These are phyloP conservation scores for Nyctibius grandis DNA, from an alignment of 2,797 vertebrate species.

Conservation along the genomic window DNA sequence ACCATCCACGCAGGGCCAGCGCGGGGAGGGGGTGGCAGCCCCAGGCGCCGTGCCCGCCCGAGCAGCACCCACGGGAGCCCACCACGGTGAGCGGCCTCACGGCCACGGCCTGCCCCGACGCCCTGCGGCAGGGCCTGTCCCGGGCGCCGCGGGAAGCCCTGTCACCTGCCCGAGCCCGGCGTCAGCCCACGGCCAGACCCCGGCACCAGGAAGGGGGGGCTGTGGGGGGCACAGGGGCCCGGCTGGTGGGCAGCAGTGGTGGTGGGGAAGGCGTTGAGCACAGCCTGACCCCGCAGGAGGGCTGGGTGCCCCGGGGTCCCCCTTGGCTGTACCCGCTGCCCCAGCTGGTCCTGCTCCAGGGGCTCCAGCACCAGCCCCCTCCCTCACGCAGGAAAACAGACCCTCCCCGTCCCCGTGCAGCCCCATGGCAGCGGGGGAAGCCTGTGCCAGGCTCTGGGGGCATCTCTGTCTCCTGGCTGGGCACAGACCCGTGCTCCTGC, in stretches of 20 bases:
- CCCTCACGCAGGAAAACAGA: background rate
- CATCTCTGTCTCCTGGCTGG: background rate
- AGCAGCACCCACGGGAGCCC: background rate
- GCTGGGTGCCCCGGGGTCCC: too few relatives aligned
- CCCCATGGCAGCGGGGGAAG: fast-evolving
- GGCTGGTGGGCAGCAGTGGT: background rate
- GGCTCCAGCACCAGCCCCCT: background rate
- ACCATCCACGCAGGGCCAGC: background rate
- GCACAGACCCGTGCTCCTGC: background rate
- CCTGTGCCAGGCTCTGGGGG: background rate
- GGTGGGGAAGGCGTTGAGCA: background rate
- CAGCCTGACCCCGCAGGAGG: background rate
- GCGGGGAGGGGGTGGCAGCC: background rate
- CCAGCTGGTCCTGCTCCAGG: background rate
- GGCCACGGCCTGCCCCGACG: fast-evolving
- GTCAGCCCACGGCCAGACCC: background rate
- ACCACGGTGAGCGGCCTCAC: fast-evolving
- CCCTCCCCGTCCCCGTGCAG: background rate
- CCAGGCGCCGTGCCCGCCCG: background rate
- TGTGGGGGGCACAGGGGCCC: background rate
- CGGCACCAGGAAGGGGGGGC: too few relatives aligned
- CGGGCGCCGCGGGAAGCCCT: fast-evolving
- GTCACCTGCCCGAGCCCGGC: background rate
- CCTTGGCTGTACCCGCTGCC: background rate
- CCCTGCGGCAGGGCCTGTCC: background rate